Conservation (phyloP, 1,140 invertebrate species). For the Caenorhabditis inopinata region DNA sequence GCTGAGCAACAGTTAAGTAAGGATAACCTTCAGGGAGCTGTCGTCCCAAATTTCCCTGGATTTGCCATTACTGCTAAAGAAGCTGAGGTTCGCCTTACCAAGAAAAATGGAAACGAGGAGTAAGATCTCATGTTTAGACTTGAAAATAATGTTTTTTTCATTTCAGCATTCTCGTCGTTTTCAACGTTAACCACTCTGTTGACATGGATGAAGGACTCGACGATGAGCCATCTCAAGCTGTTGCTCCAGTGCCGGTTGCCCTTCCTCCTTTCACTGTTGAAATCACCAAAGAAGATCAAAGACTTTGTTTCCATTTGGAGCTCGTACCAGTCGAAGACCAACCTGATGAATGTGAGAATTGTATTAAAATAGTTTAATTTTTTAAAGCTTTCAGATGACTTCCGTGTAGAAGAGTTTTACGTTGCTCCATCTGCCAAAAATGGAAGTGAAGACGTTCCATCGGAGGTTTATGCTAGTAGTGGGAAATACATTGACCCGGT, state of each 20-base stretch:
- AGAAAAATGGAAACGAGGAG: conserved; percentile 60
- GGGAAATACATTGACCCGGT: conserved; percentile 64
- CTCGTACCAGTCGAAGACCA: conserved; percentile 55
- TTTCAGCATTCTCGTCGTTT: conserved; percentile 61
- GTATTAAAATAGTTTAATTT: neutral
- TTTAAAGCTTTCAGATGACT: conserved; percentile 49
- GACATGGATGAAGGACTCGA: conserved; percentile 59
- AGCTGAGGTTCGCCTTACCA: conserved; percentile 63
- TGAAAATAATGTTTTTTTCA: neutral
- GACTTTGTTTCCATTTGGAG: conserved; percentile 61
- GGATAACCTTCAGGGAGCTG: conserved; percentile 61
- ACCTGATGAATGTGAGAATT: conserved; percentile 53
- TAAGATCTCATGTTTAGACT: conserved; percentile 21
- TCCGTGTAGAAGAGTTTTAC: conserved; percentile 64
- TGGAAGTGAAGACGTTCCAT: conserved; percentile 55
- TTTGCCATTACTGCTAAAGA: conserved; percentile 60
- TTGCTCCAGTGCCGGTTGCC: conserved; percentile 52
- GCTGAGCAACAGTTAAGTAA: conserved; percentile 55
- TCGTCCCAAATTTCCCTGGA: conserved; percentile 54
- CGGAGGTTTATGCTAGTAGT: conserved; percentile 61
- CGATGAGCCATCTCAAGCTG: conserved; percentile 41
- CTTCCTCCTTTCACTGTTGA: conserved; percentile 58
- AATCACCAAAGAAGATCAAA: conserved; percentile 59
- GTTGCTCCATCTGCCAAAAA: conserved; percentile 59
- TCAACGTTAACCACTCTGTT: conserved; percentile 65